Conservation (phyloP, 2,113 vertebrate genomes). For the Platysteira castanea region DNA sequence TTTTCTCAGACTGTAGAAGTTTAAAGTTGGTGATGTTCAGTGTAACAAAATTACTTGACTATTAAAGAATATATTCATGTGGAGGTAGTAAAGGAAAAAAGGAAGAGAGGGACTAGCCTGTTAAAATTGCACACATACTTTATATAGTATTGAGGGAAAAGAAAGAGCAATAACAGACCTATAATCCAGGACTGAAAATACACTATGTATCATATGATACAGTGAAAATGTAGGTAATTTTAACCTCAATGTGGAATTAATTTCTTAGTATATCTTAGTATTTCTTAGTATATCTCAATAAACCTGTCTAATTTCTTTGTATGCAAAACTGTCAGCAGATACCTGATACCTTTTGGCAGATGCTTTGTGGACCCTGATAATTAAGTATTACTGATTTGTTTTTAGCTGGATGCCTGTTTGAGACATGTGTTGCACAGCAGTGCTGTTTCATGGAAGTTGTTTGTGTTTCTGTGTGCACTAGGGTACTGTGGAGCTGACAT, state of each 20-base stretch:
- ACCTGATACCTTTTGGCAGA: background rate
- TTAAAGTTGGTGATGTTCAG: background rate
- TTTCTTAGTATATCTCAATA: background rate
- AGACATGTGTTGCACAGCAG: background rate
- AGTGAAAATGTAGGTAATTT: background rate
- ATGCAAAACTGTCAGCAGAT: background rate
- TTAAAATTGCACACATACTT: background rate
- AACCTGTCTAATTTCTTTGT: background rate
- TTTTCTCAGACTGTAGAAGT: background rate
- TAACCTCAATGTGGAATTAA: background rate
- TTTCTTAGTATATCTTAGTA: background rate
- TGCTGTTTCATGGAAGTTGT: background rate
- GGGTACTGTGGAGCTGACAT: constrained; percentile 98
- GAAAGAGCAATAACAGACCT: background rate
- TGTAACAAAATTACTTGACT: background rate
- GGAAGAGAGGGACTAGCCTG: background rate
- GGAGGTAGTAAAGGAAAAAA: background rate
- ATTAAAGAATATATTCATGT: background rate
- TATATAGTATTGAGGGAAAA: background rate
- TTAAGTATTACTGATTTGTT: background rate
- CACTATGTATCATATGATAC: accelerated
- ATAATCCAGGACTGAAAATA: background rate
- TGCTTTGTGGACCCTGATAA: background rate
- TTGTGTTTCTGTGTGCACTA: constrained; percentile 65
- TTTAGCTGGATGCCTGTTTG: background rate